Evolutionary conservation across 2,797 vertebrate genomes (phyloP).

Genomic region (Peromyscus aztecus): DNA sequence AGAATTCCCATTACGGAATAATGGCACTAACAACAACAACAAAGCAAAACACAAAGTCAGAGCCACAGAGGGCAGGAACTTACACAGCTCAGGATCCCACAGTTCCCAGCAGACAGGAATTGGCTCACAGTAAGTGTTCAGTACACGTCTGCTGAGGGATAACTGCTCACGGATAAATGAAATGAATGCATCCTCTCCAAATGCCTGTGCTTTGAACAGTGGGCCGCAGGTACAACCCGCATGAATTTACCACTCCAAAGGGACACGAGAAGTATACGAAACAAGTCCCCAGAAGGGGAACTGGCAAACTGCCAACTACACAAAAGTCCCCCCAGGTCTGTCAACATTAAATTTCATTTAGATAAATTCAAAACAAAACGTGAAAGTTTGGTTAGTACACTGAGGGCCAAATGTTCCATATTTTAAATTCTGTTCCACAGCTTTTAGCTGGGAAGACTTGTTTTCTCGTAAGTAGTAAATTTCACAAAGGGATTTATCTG

Average conservation of each 20-base stretch:
- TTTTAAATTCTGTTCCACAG: neutral
- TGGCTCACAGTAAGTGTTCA: neutral
- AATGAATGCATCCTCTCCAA: neutral
- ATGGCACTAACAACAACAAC: neutral
- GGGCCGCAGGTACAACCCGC: too few relatives aligned
- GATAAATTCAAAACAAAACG: neutral
- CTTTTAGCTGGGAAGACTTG: neutral
- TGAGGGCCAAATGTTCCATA: neutral
- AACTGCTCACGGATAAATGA: neutral
- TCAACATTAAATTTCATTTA: neutral
- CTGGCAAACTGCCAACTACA: neutral
- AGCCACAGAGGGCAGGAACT: neutral
- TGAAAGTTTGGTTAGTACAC: neutral
- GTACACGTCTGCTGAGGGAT: neutral
- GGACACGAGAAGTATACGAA: neutral
- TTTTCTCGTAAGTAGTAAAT: neutral
- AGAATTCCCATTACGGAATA: neutral
- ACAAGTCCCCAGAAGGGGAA: neutral
- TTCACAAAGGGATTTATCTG: conserved; percentile 29
- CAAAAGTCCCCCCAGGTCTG: neutral
- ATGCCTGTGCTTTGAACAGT: neutral
- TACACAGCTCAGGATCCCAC: neutral
- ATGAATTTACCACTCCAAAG: neutral
- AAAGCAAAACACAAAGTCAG: neutral
- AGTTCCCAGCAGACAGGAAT: neutral